Conservation (phyloP, 1,140 invertebrate species). For the Saccostrea echinata region DNA sequence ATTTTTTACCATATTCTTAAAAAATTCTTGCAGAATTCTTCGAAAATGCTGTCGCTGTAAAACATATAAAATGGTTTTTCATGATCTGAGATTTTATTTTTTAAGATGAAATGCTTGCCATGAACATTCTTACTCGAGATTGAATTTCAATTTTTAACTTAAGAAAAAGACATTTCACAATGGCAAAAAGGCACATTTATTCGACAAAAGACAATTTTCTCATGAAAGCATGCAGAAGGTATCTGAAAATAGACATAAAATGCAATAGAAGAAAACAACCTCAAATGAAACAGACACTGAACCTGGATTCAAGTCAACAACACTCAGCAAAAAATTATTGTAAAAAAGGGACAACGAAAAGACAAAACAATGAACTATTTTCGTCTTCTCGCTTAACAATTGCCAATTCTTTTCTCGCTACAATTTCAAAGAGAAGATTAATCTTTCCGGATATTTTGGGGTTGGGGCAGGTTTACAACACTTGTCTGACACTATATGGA, state of each 20-base stretch:
- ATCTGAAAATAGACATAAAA: background rate
- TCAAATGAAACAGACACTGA: background rate
- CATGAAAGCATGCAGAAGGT: background rate
- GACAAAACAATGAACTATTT: slow-evolving; percentile 6
- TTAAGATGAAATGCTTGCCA: too few species aligned
- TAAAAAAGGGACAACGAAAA: background rate
- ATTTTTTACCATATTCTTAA: too few species aligned
- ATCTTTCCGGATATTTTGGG: background rate
- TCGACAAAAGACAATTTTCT: background rate
- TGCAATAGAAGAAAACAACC: background rate
- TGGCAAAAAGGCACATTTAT: too few species aligned
- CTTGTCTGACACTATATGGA: background rate
- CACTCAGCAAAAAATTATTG: background rate
- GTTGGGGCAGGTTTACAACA: background rate
- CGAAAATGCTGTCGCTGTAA: too few species aligned
- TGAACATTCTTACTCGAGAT: too few species aligned
- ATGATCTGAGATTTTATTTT: too few species aligned
- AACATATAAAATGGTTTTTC: too few species aligned
- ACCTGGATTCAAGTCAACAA: slow-evolving; percentile 21
- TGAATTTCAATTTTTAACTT: too few species aligned
- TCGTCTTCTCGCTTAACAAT: slow-evolving; percentile 7
- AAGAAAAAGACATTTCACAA: too few species aligned
- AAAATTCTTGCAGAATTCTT: too few species aligned
- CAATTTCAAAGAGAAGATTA: background rate
- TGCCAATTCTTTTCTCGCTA: background rate